A percentile compares a stretch with the other conserved stretches of the same genome.
Evolutionary conservation across 2,888 invertebrate species (phyloP).

Genomic region (Drymonia ruficornis): DNA sequence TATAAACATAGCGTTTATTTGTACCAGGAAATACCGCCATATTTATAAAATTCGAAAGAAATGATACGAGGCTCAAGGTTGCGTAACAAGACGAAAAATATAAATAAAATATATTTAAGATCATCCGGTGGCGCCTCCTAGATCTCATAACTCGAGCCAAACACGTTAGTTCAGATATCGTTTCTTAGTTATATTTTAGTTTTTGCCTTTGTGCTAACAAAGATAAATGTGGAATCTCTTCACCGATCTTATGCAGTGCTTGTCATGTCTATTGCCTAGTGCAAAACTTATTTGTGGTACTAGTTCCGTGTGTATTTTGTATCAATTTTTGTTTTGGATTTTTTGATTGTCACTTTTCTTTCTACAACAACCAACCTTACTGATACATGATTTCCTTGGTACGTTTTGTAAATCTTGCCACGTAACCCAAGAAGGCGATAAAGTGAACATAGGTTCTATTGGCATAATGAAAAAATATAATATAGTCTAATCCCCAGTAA

Average conservation of each 20-base stretch:
- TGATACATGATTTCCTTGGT: too few relatives aligned
- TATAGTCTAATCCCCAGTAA: neutral
- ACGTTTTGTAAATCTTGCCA: too few relatives aligned
- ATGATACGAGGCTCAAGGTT: neutral
- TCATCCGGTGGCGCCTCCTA: conserved; percentile 1
- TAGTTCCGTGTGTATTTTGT: too few relatives aligned
- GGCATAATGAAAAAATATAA: conserved; percentile 6
- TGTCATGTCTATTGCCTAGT: too few relatives aligned
- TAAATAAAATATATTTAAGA: conserved; percentile 6
- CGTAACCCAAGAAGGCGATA: neutral
- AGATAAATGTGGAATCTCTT: too few relatives aligned
- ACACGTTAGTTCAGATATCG: neutral
- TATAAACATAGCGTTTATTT: neutral
- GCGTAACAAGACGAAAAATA: conserved; percentile 3
- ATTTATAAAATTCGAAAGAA: neutral
- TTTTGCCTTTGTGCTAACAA: too few relatives aligned
- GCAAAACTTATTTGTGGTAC: too few relatives aligned
- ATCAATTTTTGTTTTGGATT: too few relatives aligned
- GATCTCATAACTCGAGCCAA: neutral
- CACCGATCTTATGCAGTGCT: too few relatives aligned
- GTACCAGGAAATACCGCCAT: conserved; percentile 1
- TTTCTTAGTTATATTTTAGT: neutral
- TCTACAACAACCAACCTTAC: too few relatives aligned
- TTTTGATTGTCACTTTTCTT: too few relatives aligned
- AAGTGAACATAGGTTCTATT: conserved; percentile 5